Evolutionary conservation across 2,888 invertebrate genomes (phyloP), one percentile per base, ranked within the genome.

Genomic region (Tipula confusa): DNA sequence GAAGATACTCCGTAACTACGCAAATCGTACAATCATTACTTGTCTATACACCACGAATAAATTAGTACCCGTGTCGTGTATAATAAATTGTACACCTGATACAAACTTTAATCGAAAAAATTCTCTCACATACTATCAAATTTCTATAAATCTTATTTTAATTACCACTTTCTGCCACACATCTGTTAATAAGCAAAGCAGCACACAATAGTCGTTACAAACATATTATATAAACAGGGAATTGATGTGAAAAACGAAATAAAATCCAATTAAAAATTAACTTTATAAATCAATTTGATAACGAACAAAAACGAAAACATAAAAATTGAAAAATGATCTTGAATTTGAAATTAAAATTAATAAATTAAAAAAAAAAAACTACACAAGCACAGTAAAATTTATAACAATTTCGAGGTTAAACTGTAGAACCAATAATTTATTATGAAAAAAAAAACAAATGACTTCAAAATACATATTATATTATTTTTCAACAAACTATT

Each of bases 271-370:
- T 64, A 64, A 64, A 64, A 64, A 64, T 64, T 64, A 24, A 64
- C 64, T 64, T 64, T 64, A 64, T 64, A 64, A 64, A 64, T 64
- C 64, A 64, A 64, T 64, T 24, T 64, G 64, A 64, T 64, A 64
- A 64, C 64, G 64, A 64, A 64, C 64, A 64, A 64, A 18, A 64
- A 64, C 64, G n/a, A 64, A 48, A 64, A 64, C 64, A 64, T 18
- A 64, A 64, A 64, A 64, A 64, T 64, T 64, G 64, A 64, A 64
- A 64, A 64, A 64, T 64, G 64, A 64, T 64, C 64, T 64, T 64
- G 64, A 64, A 64, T 64, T 64, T 64, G 64, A 64, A 64, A 64
- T 64, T 64, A 24, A 64, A 64, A 64, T 64, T 64, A 64, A 64
- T 64, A 64, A 64, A 64, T 64, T 64, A 64, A 64, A 64, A 11